phyloP scores from a whole-genome alignment of 2,113 vertebrate genomes.

The Erythrolamprus reginae region DNA sequence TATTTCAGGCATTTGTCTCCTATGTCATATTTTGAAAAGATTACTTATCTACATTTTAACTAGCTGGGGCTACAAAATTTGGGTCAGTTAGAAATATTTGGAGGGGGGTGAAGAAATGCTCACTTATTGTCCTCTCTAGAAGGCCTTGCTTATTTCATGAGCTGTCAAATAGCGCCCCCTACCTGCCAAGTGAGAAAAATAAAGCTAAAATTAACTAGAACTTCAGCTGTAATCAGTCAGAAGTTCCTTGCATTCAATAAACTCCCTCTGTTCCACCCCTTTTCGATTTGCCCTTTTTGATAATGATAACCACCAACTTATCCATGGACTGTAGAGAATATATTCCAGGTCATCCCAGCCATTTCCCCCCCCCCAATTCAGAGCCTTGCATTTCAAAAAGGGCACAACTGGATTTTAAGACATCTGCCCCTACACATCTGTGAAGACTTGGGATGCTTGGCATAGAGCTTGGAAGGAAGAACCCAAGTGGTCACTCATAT shows the following conservation, averaged over 20 bases:
- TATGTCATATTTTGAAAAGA: neutral
- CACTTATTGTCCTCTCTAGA: accelerated
- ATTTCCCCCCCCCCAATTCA: neutral
- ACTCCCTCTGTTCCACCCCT: neutral
- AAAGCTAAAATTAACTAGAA: neutral
- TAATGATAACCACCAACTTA: neutral
- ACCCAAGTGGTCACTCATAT: neutral
- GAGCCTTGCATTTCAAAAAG: neutral
- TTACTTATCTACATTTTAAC: neutral
- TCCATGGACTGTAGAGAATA: neutral
- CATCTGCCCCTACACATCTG: no score
- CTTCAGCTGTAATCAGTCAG: neutral
- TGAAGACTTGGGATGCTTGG: neutral
- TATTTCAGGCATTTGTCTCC: neutral
- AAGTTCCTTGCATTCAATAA: neutral
- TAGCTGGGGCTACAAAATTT: neutral
- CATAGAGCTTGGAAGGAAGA: neutral
- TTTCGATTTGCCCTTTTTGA: neutral
- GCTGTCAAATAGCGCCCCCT: slow-evolving; percentile 85
- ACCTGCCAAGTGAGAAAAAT: slow-evolving; percentile 46
- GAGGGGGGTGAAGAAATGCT: neutral
- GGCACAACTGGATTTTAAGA: neutral
- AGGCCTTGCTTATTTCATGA: slow-evolving; percentile 43
- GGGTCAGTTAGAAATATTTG: neutral
- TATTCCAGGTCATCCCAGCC: neutral